These are phyloP conservation scores for Nemoura dubitans DNA, from an alignment of 2,888 invertebrate genomes.

Conservation along the genomic window DNA sequence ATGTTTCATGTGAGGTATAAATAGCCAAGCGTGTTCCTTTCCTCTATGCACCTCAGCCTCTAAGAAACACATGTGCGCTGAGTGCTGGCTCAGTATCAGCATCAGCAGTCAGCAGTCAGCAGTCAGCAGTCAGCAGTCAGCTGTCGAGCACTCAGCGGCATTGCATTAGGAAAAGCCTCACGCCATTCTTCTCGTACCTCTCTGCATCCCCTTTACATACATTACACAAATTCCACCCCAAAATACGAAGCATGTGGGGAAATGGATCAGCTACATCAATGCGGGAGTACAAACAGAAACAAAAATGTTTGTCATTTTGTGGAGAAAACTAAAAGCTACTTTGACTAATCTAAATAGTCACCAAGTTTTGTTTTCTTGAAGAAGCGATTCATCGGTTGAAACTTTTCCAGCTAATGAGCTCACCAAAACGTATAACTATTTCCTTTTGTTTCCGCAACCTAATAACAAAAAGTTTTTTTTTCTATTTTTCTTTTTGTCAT, in stretches of 20 bases:
- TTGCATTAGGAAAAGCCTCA: not conserved
- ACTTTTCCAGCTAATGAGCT: not conserved
- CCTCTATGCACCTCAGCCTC: too few species aligned
- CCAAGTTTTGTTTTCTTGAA: not conserved
- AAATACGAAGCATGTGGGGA: not conserved
- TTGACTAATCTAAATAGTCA: not conserved
- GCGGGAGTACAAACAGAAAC: not conserved
- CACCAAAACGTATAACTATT: constrained; percentile 17
- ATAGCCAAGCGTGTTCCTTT: too few species aligned
- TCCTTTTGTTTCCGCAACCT: not conserved
- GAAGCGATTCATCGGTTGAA: not conserved
- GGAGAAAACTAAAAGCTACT: not conserved
- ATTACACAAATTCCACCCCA: constrained; percentile 34
- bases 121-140: not conserved
- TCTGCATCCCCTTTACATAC: constrained; percentile 22
- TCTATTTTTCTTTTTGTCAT: not conserved
- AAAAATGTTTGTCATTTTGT: not conserved
- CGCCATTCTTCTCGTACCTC: not conserved
- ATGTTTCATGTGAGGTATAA: too few species aligned
- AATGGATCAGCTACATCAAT: not conserved
- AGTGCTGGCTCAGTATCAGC: not conserved
- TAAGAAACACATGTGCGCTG: too few species aligned
- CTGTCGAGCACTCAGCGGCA: not conserved
- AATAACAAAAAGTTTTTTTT: not conserved
- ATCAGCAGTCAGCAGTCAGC: not conserved